Percentiles rank a stretch among this genome's conserved stretches.
Conservation (phyloP, 2,113 vertebrate genomes). For the Willisornis vidua region DNA sequence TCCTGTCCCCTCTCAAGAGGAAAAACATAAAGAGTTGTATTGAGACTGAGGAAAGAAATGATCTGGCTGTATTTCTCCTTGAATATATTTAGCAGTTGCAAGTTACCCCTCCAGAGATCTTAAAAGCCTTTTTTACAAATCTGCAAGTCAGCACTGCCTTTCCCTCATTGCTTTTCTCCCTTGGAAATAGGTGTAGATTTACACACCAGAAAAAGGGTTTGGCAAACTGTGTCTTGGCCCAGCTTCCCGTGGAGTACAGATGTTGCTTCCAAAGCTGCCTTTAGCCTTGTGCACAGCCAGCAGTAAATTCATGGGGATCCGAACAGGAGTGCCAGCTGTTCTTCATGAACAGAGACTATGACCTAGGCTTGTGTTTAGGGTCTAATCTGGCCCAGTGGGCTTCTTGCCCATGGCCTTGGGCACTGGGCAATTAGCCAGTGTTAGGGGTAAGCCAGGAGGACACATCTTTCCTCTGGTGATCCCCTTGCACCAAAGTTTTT, state of each 20-base stretch:
- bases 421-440: neutral
- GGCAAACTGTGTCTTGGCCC: neutral
- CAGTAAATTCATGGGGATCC: neutral
- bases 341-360: neutral
- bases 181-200: neutral
- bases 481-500: neutral
- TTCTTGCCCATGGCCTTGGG: neutral
- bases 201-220: neutral
- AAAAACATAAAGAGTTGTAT: neutral
- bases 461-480: neutral
- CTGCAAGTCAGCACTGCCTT: neutral
- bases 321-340: neutral
- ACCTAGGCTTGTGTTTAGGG: neutral
- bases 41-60: neutral
- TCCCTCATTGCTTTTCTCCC: neutral
- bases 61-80: neutral
- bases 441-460: neutral
- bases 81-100: constrained; percentile 16
- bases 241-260: neutral
- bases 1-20: neutral
- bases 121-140: neutral
- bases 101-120: neutral
- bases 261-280: neutral
- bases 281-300: neutral
- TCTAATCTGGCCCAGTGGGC: neutral